These are phyloP conservation scores for Crotalus helleri DNA, from an alignment of 2,113 vertebrate genomes.

Conservation along the genomic window DNA sequence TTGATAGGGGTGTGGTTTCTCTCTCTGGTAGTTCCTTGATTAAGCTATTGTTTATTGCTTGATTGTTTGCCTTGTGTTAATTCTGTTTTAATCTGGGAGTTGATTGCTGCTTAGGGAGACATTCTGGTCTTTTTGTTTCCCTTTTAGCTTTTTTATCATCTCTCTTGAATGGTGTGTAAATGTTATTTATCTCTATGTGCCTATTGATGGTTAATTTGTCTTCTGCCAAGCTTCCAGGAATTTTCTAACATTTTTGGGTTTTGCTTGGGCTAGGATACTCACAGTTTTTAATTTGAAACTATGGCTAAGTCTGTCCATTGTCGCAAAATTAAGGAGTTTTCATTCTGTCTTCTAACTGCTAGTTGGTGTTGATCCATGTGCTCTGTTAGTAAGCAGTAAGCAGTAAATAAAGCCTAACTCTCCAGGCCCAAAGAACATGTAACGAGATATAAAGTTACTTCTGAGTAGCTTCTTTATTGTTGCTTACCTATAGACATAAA, in stretches of 20 bases:
- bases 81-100: background rate
- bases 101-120: background rate
- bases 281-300: background rate
- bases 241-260: background rate
- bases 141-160: background rate
- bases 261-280: background rate
- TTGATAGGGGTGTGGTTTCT: background rate
- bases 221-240: background rate
- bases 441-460: background rate
- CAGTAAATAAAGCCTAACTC: background rate
- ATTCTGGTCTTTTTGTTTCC: background rate
- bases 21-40: background rate
- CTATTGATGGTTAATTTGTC: background rate
- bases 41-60: background rate
- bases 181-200: background rate
- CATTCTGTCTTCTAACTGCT: background rate
- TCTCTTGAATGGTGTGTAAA: background rate
- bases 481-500: background rate
- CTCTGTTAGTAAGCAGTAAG: background rate
- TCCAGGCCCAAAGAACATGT: background rate
- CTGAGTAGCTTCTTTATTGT: background rate
- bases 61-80: background rate
- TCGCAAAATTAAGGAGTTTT: background rate
- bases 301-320: background rate
- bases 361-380: background rate